Conservation (phyloP, 1,140 invertebrate species). For the Sarcophaga bullata region DNA sequence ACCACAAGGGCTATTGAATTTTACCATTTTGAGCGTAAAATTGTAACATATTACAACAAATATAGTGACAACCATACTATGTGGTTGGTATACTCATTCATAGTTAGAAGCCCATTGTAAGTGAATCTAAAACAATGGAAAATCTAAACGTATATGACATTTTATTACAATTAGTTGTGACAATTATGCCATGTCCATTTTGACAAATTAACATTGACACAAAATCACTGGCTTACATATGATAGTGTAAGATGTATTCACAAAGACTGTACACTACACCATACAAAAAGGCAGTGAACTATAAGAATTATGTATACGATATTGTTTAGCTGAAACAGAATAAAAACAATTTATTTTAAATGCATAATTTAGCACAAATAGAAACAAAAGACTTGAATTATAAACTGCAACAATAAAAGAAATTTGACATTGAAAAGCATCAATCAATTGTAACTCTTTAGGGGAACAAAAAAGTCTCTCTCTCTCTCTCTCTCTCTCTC, state of each 20-base stretch:
- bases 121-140: background rate
- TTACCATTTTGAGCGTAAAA: slow-evolving; percentile 28
- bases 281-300: slow-evolving; percentile 1
- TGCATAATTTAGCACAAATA: too few species aligned
- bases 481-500: too few species aligned
- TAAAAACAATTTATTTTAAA: too few species aligned
- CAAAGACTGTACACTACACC: background rate
- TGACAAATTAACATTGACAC: slow-evolving; percentile 40
- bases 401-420: too few species aligned
- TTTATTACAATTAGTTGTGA: slow-evolving; percentile 22
- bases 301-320: background rate
- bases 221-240: slow-evolving; percentile 33
- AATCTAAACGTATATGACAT: background rate
- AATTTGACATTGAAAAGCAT: too few species aligned
- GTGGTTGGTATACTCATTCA: background rate
- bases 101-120: background rate
- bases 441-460: too few species aligned
- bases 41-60: background rate
- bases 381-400: too few species aligned
- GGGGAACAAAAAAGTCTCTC: too few species aligned
- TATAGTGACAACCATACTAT: background rate
- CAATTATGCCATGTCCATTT: slow-evolving; percentile 26
- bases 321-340: too few species aligned
- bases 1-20: slow-evolving; percentile 36
- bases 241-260: background rate